Base-by-base conservation (phyloP, 2,888 invertebrate genomes). In the Brenthis hecate region DNA sequence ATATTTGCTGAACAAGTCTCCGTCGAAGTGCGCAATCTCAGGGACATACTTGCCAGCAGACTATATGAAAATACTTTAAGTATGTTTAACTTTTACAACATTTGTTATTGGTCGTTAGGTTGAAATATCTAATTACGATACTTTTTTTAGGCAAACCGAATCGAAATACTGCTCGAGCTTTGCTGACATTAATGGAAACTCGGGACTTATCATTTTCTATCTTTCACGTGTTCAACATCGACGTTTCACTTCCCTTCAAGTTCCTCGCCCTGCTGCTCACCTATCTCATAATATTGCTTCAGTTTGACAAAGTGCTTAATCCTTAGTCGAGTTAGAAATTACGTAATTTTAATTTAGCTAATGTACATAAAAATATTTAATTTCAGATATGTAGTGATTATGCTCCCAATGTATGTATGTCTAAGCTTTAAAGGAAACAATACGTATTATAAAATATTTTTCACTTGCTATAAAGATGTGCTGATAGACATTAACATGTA, bases 191-290 rank as follows among this genome's bases (percentile, higher is more conserved):
- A 72, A 87, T 86, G 1, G 85, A 88, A 73, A 84, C 85, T 0
- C 81, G 85, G 1, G 81, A 86, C 69, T 77, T 91, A 65, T 86
- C 89, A 2, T 88, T 89, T 74, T 83, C 85, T 0, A 81, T 90
- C n/a, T 78, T 91, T 36, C 85, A 86, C 32, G 85, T 89, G 82
- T 74, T 90, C 61, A 80, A 86, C 72, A 81, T 91, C 58, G 85
- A 89, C 69, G 81, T 88, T 57, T 84, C 88, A 0, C 78, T 91
- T 23, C 90, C 90, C 0, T 86, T 91, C 73, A 87, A 88, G 72
- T 87, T 86, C 68, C 74, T 86, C 6, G 85, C 85, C 0, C 76
- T 90, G 5, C 78, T 89, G 4, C 78, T 85, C 50, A 87, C 88
- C 0, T 89, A 91, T 64, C 80, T 90, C 6, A 87, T 91, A 58